Percentiles rank a stretch among this genome's conserved stretches.
Conservation (phyloP, 2,113 vertebrate species). For the Oreocharis arfaki region DNA sequence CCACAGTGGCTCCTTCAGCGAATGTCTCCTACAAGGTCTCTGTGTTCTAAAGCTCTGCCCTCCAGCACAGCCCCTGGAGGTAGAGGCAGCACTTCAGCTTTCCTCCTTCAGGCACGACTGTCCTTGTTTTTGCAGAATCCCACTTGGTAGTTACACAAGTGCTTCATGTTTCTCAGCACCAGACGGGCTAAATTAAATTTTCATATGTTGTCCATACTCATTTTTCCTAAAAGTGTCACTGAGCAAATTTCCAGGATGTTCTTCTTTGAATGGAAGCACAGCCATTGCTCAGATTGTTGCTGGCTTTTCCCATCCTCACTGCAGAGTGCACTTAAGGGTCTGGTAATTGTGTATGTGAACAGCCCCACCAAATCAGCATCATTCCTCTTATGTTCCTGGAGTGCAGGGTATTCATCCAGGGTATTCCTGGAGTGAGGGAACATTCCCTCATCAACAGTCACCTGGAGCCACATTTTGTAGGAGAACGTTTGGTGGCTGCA, state of each 20-base stretch:
- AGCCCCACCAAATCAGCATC: not conserved
- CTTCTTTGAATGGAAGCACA: not conserved
- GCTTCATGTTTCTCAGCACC: not conserved
- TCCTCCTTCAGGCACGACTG: not conserved
- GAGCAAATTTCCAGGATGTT: not conserved
- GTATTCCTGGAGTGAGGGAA: not conserved
- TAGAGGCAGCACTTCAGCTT: not conserved
- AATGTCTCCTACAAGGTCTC: not conserved
- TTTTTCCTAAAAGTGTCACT: not conserved
- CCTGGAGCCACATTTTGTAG: not conserved
- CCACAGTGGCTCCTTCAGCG: not conserved
- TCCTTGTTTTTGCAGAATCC: not conserved
- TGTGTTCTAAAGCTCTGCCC: not conserved
- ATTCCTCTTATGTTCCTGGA: not conserved
- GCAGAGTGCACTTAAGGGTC: not conserved
- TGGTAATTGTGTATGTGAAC: rapidly evolving
- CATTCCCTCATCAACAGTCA: not conserved
- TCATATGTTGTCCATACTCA: not conserved
- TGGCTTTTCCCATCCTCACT: not conserved
- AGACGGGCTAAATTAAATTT: not conserved
- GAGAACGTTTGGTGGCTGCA: not conserved
- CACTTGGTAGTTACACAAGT: not conserved
- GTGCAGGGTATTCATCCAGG: too few species aligned
- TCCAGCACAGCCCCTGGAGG: not conserved
- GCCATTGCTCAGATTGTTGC: not conserved